These are phyloP conservation scores for Danaus melanippus DNA, from an alignment of 1,140 invertebrate species.

Conservation along the genomic window DNA sequence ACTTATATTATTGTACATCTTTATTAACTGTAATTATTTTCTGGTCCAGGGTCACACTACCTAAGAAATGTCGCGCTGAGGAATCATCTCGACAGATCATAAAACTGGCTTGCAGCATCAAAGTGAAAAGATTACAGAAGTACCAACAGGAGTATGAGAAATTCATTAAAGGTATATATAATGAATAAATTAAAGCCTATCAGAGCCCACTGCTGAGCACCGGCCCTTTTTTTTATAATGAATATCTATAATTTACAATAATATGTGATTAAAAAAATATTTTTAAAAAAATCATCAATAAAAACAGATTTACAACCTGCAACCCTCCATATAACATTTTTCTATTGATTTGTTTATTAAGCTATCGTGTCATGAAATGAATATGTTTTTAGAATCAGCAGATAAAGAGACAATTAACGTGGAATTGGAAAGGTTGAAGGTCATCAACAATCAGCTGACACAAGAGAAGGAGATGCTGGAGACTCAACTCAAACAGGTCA, in stretches of 20 bases:
- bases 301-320: too few species aligned
- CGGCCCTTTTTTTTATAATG: too few species aligned
- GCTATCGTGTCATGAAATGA: too few species aligned
- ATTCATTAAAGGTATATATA: constrained; percentile 52
- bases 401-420: constrained; percentile 83
- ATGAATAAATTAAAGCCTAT: too few species aligned
- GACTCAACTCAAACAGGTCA: constrained; percentile 53
- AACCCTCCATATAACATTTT: too few species aligned
- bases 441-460: constrained; percentile 55
- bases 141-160: constrained; percentile 92
- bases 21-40: constrained; percentile 72
- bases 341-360: too few species aligned
- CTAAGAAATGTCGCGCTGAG: constrained; percentile 95
- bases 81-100: constrained; percentile 91
- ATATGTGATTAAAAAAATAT: not conserved
- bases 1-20: too few species aligned
- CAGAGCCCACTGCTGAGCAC: too few species aligned
- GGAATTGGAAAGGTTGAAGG: constrained; percentile 84
- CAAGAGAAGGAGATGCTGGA: constrained; percentile 61
- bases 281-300: too few species aligned
- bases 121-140: constrained; percentile 95
- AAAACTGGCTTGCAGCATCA: constrained; percentile 90
- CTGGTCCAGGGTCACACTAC: constrained; percentile 93
- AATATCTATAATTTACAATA: too few species aligned
- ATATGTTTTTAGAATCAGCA: constrained; percentile 49